Evolutionary conservation across 2,797 vertebrate genomes (phyloP).

Genomic region (Scomberomorus guttatus): DNA sequence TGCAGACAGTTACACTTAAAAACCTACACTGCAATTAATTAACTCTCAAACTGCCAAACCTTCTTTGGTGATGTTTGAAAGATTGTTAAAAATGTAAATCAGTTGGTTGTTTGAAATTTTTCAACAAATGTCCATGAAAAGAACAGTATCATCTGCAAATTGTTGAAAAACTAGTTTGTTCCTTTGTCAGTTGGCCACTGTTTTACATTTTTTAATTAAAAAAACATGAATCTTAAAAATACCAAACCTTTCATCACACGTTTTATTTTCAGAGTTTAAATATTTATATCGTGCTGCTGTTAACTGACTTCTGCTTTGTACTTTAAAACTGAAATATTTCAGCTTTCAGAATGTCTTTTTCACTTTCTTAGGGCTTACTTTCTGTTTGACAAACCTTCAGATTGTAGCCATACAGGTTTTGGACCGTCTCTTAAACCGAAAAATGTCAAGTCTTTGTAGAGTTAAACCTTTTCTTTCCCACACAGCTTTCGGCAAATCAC

Average conservation of each 20-base stretch:
- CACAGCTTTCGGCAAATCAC: slow-evolving; percentile 64
- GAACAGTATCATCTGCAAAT: slow-evolving; percentile 15
- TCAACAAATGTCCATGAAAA: not conserved
- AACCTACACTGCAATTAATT: too few relatives aligned
- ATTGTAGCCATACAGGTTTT: not conserved
- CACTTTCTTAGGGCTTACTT: not conserved
- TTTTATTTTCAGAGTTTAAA: too few relatives aligned
- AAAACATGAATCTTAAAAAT: not conserved
- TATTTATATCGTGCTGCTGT: too few relatives aligned
- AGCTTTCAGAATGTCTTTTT: too few relatives aligned
- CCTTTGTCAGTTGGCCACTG: too few relatives aligned
- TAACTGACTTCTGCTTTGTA: too few relatives aligned
- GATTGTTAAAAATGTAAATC: too few relatives aligned
- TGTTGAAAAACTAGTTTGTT: not conserved
- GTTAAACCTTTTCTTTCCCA: slow-evolving; percentile 67
- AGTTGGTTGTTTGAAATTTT: too few relatives aligned
- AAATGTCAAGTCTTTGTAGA: not conserved
- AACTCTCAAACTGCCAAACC: not conserved
- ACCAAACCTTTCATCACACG: too few relatives aligned
- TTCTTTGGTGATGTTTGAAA: not conserved
- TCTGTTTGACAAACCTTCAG: not conserved
- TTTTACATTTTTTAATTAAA: not conserved
- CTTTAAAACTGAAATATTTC: too few relatives aligned
- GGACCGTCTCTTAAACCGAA: not conserved
- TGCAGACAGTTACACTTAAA: too few relatives aligned